Evolutionary conservation across 2,113 vertebrate species (phyloP), one percentile per base, ranked within the genome.

Genomic region (Dasyprocta punctata): DNA sequence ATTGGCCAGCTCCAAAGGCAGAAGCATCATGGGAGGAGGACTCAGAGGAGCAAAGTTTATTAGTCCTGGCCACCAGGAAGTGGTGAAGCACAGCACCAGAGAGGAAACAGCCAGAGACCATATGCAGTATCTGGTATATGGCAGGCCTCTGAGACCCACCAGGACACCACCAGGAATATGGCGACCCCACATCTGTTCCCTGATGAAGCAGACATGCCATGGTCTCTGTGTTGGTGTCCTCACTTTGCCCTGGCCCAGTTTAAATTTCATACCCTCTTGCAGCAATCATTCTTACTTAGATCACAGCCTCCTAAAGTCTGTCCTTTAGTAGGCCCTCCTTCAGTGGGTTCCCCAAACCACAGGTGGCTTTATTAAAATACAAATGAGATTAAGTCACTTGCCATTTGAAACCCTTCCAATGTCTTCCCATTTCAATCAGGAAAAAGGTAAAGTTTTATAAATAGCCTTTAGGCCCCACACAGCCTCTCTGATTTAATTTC

Each of bases 321-420:
- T 87, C 33, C 49, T 12, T 9, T 65, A 58, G 20, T 7, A 81
- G 69, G 38, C 14, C 11, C 17, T 4, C 30, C 54, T 61, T 61
- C 30, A 69, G 20, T 22, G 20, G 30, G 44, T 28, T 91, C 41
- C 38, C 58, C 78, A 84, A 97, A 80, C 16, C 52, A 58, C 49
- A 80, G 28, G 20, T 33, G 28, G 94, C 54, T 80, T 44, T 92
- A 85, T 88, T 90, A 92, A 93, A 89, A 86, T 87, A 4, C 52
- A 87, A 93, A 47, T 86, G 81, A 92, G 60, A 87, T 85, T 88
- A 94, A 93, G 41, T 89, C 61, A 56, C 36, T 80, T 94, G 54
- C 90, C 80, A 49, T 30, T 81, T 89, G 73, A 91, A 93, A 85
- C 44, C 19, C 36, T 4, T 82, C 38, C 19, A 67, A 49, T 36